phyloP scores from a whole-genome alignment of 35 echinoderm and acorn worm species.

The Lytechinus variegatus region DNA sequence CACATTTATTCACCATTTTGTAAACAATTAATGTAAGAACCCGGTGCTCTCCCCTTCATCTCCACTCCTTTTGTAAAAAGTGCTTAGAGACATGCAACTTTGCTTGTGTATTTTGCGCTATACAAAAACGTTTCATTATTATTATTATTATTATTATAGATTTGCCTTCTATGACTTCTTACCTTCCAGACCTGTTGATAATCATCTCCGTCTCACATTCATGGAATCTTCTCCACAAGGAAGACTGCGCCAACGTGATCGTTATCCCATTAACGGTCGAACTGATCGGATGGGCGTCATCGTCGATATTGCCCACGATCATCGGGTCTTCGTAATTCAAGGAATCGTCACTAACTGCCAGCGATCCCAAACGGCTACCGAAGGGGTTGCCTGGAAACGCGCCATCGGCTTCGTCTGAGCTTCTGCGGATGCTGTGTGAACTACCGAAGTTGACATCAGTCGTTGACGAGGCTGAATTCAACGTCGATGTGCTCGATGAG shows the following conservation, averaged over 20 bases:
- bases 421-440: not conserved
- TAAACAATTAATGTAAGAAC: too few relatives aligned
- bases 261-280: constrained; percentile 53
- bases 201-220: constrained; percentile 83
- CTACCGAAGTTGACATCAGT: not conserved
- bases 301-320: not conserved
- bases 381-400: not conserved
- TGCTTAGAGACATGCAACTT: too few relatives aligned
- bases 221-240: constrained; percentile 67
- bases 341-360: not conserved
- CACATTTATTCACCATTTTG: too few relatives aligned
- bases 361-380: not conserved
- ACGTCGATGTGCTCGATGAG: constrained; percentile 16
- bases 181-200: constrained; percentile 75
- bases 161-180: constrained; percentile 16
- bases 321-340: not conserved
- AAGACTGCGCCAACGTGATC: constrained; percentile 51
- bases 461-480: not conserved
- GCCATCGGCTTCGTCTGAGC: not conserved
- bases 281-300: not conserved
- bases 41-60: too few relatives aligned
- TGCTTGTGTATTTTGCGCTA: too few relatives aligned
- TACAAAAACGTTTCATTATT: too few relatives aligned
- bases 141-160: too few relatives aligned
- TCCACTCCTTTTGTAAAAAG: too few relatives aligned